These are phyloP conservation scores for Cirrhinus mrigala DNA, from an alignment of 2,797 vertebrate species.

Conservation along the genomic window DNA sequence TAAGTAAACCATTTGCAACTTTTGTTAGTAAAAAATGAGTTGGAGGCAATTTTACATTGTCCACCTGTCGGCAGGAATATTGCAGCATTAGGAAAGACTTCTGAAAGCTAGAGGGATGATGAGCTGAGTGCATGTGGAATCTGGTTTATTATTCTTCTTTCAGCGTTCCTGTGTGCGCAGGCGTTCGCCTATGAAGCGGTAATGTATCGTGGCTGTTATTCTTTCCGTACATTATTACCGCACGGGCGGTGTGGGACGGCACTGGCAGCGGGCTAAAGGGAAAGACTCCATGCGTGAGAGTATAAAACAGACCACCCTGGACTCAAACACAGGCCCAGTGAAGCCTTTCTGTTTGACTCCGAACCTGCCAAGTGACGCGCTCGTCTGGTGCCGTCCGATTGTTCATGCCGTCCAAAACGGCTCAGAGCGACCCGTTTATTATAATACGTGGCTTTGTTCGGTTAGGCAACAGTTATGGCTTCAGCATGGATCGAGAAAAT, in stretches of 20 bases:
- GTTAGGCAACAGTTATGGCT: conserved; percentile 37
- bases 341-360: neutral
- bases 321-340: neutral
- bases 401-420: conserved; percentile 42
- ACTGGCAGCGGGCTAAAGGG: conserved; percentile 64
- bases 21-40: neutral
- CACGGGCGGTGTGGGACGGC: conserved; percentile 70
- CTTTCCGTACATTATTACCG: conserved; percentile 80
- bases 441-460: conserved; percentile 54
- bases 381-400: conserved; percentile 45
- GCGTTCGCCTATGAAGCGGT: conserved; percentile 60
- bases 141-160: conserved; percentile 59
- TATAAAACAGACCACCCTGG: conserved; percentile 71
- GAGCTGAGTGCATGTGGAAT: conserved; percentile 48
- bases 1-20: neutral
- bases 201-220: conserved; percentile 70
- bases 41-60: neutral
- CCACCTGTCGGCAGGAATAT: neutral
- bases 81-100: conserved; percentile 8
- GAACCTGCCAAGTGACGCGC: neutral
- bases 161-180: conserved; percentile 54
- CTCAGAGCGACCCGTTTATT: conserved; percentile 33
- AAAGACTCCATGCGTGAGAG: conserved; percentile 66
- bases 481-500: conserved; percentile 51
- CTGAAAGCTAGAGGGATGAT: conserved; percentile 20